Evolutionary conservation across 1,140 invertebrate species (phyloP), one percentile per base, ranked within the genome.

Genomic region (Bombus waltoni): DNA sequence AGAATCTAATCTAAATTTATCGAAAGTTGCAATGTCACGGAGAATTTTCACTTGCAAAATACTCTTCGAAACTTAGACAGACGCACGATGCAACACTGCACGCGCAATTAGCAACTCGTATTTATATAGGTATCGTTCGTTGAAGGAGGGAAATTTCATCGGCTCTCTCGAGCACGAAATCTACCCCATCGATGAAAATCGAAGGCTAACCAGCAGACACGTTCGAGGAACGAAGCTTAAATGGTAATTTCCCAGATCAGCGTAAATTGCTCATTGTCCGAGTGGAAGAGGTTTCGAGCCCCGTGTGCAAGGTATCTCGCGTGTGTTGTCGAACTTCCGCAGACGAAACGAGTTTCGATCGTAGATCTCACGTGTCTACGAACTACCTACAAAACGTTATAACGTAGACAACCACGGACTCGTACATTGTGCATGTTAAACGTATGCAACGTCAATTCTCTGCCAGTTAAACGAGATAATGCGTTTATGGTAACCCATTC

Each of bases 181-280:
- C 28, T 25, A 1, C 32, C 47, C 35, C 32, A 38, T 57, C 47
- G 32, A 76, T 25, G 74, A 57, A 57, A 76, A 76, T n/a, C 13
- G 57, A 76, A 76, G 47, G 47, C 53, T 3, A 4, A 8, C 28
- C 38, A n/a, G 32, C 38, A n/a, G 32, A n/a, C 32, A 22, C 25
- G 40, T 11, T 42, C n/a, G 22, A 53, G 47, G 18, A 35, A 35
- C n/a, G 32, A 10, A 15, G 9, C 6, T 22, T 13, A n/a, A 70
- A 77, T 28, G 35, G 13, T 32, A 59, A 81, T 40, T 38, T 32
- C 28, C 32, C n/a, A 25, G 80, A 81, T 81, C 70, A 62, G 53
- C 40, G 70, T 81, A 74, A 81, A 81, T 80, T 32, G 78, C 78
- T 40, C 65, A 53, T 71, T 53, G 65, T 40, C 65, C 44, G 35